Percentiles rank a stretch among this genome's conserved stretches.
These are phyloP conservation scores for Macrotrachela quadricornifera DNA, from an alignment of 1,140 invertebrate species.

Conservation along the genomic window DNA sequence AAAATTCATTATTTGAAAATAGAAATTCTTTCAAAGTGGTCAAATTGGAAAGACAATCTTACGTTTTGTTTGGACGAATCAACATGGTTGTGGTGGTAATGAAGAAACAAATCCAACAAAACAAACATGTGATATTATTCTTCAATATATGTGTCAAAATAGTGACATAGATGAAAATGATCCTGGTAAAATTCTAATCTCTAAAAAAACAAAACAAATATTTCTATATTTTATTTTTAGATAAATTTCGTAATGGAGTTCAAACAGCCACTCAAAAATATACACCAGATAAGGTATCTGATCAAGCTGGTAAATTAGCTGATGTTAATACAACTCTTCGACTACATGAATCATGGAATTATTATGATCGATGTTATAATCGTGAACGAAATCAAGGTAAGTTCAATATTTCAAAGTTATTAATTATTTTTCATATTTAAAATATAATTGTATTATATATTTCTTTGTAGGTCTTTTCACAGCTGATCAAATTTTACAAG, in stretches of 20 bases:
- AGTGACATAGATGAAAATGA: conserved; percentile 3
- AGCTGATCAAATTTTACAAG: conserved; percentile 24
- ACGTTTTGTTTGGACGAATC: conserved; percentile 26
- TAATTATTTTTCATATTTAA: not conserved
- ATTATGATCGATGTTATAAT: conserved; percentile 25
- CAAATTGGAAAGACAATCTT: conserved; percentile 15
- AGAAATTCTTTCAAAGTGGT: conserved; percentile 30
- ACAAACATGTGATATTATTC: conserved; percentile 24
- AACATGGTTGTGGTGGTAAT: conserved; percentile 26
- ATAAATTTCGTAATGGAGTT: too few species aligned
- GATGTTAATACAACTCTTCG: conserved; percentile 14
- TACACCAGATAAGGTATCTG: not conserved
- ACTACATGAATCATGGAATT: conserved; percentile 26
- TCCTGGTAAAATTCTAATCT: not conserved
- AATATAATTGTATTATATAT: not conserved
- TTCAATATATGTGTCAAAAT: conserved; percentile 27
- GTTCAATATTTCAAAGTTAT: not conserved
- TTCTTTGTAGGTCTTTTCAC: conserved; percentile 19
- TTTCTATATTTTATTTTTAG: too few species aligned
- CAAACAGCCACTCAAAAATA: not conserved
- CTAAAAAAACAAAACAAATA: too few species aligned
- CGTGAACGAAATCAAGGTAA: conserved; percentile 23
- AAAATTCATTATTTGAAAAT: too few species aligned
- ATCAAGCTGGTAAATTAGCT: not conserved
- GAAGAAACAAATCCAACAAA: conserved; percentile 18